Evolutionary conservation across 2,113 vertebrate species (phyloP), one percentile per base, ranked within the genome.

Genomic region (Elgaria multicarinata): DNA sequence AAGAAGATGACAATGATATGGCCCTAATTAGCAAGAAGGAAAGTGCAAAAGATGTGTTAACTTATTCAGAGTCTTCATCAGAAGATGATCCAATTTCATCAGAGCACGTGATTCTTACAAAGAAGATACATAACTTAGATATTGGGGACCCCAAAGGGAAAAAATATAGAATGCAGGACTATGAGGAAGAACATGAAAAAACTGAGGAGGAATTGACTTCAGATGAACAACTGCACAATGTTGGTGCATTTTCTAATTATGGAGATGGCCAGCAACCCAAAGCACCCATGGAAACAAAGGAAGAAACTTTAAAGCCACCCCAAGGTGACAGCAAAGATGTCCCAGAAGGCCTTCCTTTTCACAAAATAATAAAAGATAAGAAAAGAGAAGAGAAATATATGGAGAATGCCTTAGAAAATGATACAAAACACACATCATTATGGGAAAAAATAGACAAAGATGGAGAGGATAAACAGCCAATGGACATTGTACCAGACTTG

Each of bases 341-440:
- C 44, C 77, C 46, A 16, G 81, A 94, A 92, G 91, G 62, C 88
- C 31, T 71, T 77, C 58, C 12, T 0, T 33, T 93, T 91, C 75
- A 36, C 90, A 78, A 93, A 2, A 14, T 53, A 86, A 83, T 89
- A 12, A 91, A 96, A 85, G 86, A 31, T 0, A 89, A 94, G 77
- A 85, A 94, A 74, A 86, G 78, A 1, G 86, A 86, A 44, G 93
- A 86, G 28, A 14, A 64, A 69, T 46, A 36, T 74, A 44, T 66
- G 0, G 93, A 93, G 82, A 88, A 95, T 4, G 74, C 80, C n/a
- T 89, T 95, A 3, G 91, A 94, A 89, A 92, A 66, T 7, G 87
- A 91, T 6, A n/a, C 88, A 50, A 71, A 90, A 14, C 83, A 46
- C 0, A n/a, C 39, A 83, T 94, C 53, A 0, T 33, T 50, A 2